Conservation (phyloP, 2,888 invertebrate species). For the Anorthoa munda region DNA sequence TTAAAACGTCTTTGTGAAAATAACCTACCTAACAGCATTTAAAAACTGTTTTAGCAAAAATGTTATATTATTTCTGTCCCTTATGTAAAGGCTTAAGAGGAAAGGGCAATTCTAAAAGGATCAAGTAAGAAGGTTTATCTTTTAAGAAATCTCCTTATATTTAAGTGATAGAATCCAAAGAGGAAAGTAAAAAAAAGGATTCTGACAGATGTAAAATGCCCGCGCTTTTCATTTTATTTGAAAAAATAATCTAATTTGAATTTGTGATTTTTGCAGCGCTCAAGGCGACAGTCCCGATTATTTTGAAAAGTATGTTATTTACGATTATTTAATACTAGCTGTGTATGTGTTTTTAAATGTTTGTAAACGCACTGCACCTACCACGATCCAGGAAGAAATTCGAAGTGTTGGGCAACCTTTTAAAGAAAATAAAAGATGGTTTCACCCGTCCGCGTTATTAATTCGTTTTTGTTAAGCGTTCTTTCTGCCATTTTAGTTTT, state of each 20-base stretch:
- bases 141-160: slow-evolving; percentile 26
- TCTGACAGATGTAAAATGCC: slow-evolving; percentile 13
- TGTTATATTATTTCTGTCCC: slow-evolving; percentile 17
- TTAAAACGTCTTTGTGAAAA: not conserved
- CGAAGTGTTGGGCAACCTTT: no score
- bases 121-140: slow-evolving; percentile 35
- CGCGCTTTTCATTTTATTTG: slow-evolving; percentile 1
- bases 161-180: not conserved
- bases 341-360: no score
- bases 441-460: no score
- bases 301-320: not conserved
- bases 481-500: no score
- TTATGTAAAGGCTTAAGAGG: slow-evolving; percentile 10
- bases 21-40: not conserved
- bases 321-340: no score
- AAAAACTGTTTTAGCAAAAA: slow-evolving; percentile 18
- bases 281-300: not conserved
- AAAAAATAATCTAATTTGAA: slow-evolving; percentile 11
- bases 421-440: no score
- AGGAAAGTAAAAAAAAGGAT: not conserved
- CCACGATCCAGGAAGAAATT: no score
- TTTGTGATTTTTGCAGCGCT: not conserved
- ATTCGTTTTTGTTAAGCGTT: no score
- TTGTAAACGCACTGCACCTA: no score
- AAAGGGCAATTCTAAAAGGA: slow-evolving; percentile 37